A percentile compares a stretch with the other conserved stretches of the same genome.
Evolutionary conservation across 2,888 invertebrate genomes (phyloP).

Genomic region (Thymelicus lineola): DNA sequence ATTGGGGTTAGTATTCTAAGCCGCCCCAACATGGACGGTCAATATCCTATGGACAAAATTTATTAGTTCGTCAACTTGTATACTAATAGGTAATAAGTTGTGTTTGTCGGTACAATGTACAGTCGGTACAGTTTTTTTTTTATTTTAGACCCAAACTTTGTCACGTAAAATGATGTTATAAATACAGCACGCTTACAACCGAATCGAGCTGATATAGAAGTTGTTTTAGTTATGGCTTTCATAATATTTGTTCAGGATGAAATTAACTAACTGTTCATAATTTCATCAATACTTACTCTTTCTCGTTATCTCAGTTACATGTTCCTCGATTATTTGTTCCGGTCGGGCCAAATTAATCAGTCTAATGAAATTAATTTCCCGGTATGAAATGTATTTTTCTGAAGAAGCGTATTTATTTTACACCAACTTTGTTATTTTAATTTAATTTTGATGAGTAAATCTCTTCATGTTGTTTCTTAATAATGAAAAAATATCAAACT

Average conservation of each 20-base stretch:
- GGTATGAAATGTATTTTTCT: background rate
- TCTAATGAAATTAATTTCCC: constrained; percentile 13
- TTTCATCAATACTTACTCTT: background rate
- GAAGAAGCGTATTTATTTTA: constrained; percentile 7
- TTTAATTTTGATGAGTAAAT: background rate
- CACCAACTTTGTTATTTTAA: background rate
- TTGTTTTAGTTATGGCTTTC: background rate
- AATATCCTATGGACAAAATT: background rate
- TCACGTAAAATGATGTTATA: too few species aligned
- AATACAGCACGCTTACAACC: too few species aligned
- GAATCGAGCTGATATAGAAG: background rate
- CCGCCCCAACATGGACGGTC: too few species aligned
- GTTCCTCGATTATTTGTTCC: constrained; percentile 11
- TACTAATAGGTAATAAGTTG: too few species aligned
- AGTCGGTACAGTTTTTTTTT: too few species aligned
- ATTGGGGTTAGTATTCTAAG: too few species aligned
- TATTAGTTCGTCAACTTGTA: too few species aligned
- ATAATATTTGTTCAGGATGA: constrained; percentile 9
- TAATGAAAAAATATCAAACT: background rate
- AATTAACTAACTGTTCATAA: background rate
- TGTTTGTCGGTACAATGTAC: too few species aligned
- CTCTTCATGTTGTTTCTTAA: background rate
- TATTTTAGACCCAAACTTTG: too few species aligned
- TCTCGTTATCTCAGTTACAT: background rate
- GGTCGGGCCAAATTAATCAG: constrained; percentile 6